Conservation (phyloP, 2,797 vertebrate genomes). For the Trachurus trachurus region DNA sequence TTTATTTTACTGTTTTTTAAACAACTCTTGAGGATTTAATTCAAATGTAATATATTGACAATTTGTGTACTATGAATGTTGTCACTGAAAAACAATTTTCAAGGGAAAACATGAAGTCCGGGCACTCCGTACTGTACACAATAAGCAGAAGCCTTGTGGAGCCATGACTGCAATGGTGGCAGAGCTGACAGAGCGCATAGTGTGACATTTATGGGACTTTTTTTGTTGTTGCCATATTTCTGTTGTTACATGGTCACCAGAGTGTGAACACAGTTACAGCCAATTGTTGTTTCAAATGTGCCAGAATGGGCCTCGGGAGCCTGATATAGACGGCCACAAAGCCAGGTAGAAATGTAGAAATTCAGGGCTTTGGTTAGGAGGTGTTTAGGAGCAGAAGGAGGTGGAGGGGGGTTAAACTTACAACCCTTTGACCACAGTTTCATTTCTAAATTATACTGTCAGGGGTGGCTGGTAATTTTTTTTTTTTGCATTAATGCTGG, state of each 20-base stretch:
- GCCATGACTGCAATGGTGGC: neutral
- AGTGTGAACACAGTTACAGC: neutral
- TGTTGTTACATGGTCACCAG: neutral
- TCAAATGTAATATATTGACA: neutral
- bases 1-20: too few species aligned
- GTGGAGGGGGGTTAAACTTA: neutral
- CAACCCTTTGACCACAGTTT: conserved; percentile 1
- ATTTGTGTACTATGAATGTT: neutral
- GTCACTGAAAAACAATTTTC: neutral
- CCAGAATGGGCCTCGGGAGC: neutral
- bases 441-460: conserved; percentile 3
- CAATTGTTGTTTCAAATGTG: conserved; percentile 5
- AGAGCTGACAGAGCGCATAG: neutral
- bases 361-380: neutral
- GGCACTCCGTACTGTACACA: neutral
- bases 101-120: neutral
- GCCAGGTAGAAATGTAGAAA: conserved; percentile 25
- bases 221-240: neutral
- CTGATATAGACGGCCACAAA: conserved; percentile 35
- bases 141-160: neutral
- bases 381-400: too few species aligned
- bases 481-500: neutral
- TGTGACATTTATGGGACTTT: neutral
- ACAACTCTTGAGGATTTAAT: too few species aligned
- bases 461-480: neutral